Percentiles rank a stretch among this genome's conserved stretches.
phyloP scores from a whole-genome alignment of 2,113 vertebrate species.

The Cairina moschata region DNA sequence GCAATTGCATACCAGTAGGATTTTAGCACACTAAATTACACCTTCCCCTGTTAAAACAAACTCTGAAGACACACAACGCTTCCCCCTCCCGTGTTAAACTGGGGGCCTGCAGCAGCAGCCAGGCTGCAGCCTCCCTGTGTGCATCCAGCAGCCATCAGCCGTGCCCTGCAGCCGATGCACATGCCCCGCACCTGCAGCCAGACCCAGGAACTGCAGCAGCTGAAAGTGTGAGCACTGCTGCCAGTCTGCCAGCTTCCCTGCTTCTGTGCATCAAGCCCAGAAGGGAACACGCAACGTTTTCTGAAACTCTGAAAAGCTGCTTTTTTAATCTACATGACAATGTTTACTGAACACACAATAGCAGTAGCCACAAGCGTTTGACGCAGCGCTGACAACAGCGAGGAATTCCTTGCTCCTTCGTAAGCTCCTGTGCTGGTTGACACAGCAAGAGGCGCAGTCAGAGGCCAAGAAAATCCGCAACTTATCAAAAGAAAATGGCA shows the following conservation, averaged over 20 bases:
- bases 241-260: not conserved
- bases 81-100: not conserved
- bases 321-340: not conserved
- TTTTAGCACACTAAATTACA: not conserved
- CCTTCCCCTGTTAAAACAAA: not conserved
- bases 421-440: conserved; percentile 1
- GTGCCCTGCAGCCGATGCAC: not conserved
- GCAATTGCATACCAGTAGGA: not conserved
- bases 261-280: not conserved
- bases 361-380: not conserved
- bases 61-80: not conserved
- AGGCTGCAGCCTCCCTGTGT: not conserved
- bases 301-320: not conserved
- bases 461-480: not conserved
- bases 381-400: not conserved
- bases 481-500: conserved; percentile 34
- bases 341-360: not conserved
- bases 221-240: rapidly evolving
- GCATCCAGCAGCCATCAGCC: not conserved
- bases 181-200: not conserved
- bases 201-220: not conserved
- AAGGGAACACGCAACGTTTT: not conserved
- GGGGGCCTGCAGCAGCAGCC: not conserved
- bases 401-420: not conserved
- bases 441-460: not conserved